Evolutionary conservation across 2,113 vertebrate species (phyloP).

Genomic region (Myanophis thanlyinensis): DNA sequence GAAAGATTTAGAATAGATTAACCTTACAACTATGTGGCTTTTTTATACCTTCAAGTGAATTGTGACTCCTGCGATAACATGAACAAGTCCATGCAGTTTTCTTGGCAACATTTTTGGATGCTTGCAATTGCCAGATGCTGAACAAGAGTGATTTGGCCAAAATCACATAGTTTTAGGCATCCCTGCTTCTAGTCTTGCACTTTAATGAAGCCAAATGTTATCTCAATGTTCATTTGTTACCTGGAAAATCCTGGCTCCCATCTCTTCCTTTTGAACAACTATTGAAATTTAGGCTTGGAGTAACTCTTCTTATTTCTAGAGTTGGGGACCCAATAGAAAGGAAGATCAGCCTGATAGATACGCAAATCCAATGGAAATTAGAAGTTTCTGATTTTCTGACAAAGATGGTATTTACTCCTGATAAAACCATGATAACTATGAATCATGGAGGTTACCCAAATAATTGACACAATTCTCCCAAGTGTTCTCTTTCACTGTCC

Average conservation of each 20-base stretch:
- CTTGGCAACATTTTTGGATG: neutral
- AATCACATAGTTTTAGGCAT: neutral
- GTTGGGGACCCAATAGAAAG: neutral
- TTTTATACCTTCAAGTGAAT: neutral
- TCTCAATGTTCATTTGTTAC: neutral
- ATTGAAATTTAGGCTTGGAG: neutral
- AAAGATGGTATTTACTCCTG: neutral
- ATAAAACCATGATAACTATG: neutral
- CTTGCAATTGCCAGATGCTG: neutral
- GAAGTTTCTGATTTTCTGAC: neutral
- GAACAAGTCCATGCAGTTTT: neutral
- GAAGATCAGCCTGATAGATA: neutral
- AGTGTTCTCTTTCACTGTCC: neutral
- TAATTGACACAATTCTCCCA: neutral
- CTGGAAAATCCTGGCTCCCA: neutral
- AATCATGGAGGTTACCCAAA: neutral
- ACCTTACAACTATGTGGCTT: neutral
- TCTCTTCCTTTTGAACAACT: neutral
- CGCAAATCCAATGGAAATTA: neutral
- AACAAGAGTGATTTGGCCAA: neutral
- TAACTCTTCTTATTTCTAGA: neutral
- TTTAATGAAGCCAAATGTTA: neutral
- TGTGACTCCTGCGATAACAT: neutral
- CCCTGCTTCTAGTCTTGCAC: neutral
- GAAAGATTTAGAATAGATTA: neutral